Evolutionary conservation across 37 sponge, comb jelly and placozoan genomes (phyloP), one percentile per base, ranked within the genome.

Genomic region (Beroe forskalii): DNA sequence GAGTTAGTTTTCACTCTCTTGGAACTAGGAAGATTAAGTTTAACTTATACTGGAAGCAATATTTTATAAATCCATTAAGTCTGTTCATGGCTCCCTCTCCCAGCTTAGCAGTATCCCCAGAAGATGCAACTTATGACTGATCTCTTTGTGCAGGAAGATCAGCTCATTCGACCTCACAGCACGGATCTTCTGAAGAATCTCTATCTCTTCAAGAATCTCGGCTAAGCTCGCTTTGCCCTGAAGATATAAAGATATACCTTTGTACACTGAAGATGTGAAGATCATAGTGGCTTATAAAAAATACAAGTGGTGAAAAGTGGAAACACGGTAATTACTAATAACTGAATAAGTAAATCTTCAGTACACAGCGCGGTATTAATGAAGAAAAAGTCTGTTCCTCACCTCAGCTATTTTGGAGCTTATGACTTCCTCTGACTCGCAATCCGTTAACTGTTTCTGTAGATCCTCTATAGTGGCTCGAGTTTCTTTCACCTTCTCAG

Each of bases 381-480:
- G 55, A 48, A 48, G n/a, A n/a, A n/a, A n/a, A n/a, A n/a, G n/a
- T n/a, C n/a, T n/a, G n/a, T n/a, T 23, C 4, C 72, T 36, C 8
- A 69, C 72, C 72, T 69, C 72, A 14, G 1, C 17, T 31, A 69
- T 69, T 69, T 36, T 69, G 19, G 27, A 27, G 1, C 32, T 20
- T 2, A 69, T 2, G 32, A 27, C 32, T 3, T 69, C 72, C 39
- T 35, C 72, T 32, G 72, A 32, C 17, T 69, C 72, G 19, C 32
- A 20, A 33, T 69, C 38, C 28, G 37, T 36, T 17, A 69, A 32
- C 38, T 69, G 72, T 17, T 69, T 69, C 38, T 37, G 28, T 33
- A 69, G 72, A 2, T 69, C 72, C 39, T 69, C 72, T 2, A 33
- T 69, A 2, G 72, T 32, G 72, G 27, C 17, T 33, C 72, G 72